phyloP scores from a whole-genome alignment of 2,797 vertebrate genomes.

The Platyrinchus mystaceus region DNA sequence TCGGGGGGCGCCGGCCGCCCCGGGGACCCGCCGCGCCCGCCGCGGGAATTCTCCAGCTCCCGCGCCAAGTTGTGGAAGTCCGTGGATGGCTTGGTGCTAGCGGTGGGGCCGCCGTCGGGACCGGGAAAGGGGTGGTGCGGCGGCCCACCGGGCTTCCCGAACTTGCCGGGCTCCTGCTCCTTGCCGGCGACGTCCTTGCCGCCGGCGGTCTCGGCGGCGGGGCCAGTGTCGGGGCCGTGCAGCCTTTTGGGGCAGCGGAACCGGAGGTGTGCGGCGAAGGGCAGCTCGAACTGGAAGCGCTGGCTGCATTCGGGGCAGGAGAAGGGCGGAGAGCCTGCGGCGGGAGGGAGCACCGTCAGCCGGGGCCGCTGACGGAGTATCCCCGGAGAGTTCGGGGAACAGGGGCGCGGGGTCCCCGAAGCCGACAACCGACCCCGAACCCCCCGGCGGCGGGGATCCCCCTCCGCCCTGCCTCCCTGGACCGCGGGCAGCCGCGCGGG shows the following conservation, averaged over 20 bases:
- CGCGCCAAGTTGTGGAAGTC: slow-evolving; percentile 96
- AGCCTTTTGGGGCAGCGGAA: slow-evolving; percentile 95
- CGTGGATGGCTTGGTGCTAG: slow-evolving; percentile 88
- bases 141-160: slow-evolving; percentile 48
- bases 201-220: slow-evolving; percentile 26
- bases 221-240: slow-evolving; percentile 72
- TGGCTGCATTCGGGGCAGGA: slow-evolving; percentile 93
- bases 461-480: not conserved
- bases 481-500: not conserved
- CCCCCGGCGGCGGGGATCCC: not conserved
- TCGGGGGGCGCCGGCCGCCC: not conserved
- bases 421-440: not conserved
- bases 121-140: slow-evolving; percentile 30
- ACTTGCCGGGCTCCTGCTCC: slow-evolving; percentile 59
- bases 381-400: not conserved
- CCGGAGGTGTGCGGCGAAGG: slow-evolving; percentile 89
- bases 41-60: slow-evolving; percentile 87
- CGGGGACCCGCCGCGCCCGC: slow-evolving; percentile 61
- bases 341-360: not conserved
- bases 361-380: no score
- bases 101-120: not conserved
- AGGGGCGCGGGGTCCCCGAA: not conserved
- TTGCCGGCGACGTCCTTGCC: slow-evolving; percentile 10
- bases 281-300: slow-evolving; percentile 95
- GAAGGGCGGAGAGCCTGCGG: slow-evolving; percentile 82